phyloP scores from a whole-genome alignment of 2,888 invertebrate species.

The Drosophila infuscata region DNA sequence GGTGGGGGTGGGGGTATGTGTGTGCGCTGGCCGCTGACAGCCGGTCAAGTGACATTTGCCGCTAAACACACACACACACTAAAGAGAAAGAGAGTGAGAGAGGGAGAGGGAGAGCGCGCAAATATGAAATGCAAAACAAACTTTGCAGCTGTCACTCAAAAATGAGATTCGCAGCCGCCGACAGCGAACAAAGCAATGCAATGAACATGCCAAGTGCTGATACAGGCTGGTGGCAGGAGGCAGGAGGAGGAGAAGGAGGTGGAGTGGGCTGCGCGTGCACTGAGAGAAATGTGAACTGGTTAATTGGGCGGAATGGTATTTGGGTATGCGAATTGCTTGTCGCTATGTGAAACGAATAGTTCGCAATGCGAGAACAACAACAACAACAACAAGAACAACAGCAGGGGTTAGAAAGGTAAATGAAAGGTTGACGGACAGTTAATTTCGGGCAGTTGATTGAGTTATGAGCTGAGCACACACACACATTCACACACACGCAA shows the following conservation, averaged over 20 bases:
- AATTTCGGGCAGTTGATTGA: slow-evolving; percentile 69
- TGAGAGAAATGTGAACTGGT: slow-evolving; percentile 71
- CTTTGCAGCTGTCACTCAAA: slow-evolving; percentile 81
- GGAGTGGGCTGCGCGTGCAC: slow-evolving; percentile 44
- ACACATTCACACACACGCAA: slow-evolving; percentile 1
- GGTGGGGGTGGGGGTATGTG: background rate
- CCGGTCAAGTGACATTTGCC: slow-evolving; percentile 79
- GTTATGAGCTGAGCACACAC: slow-evolving; percentile 52
- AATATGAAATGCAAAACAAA: slow-evolving; percentile 81
- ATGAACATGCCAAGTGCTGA: slow-evolving; percentile 42
- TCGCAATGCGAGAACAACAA: slow-evolving; percentile 14
- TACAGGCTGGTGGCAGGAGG: background rate
- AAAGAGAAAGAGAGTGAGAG: background rate
- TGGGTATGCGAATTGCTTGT: slow-evolving; percentile 46
- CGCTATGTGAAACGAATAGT: slow-evolving; percentile 49
- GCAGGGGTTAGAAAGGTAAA: slow-evolving; percentile 60
- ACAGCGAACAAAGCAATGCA: slow-evolving; percentile 63
- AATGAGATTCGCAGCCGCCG: slow-evolving; percentile 68
- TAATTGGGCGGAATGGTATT: slow-evolving; percentile 75
- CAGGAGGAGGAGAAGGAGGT: no score
- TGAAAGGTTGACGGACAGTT: slow-evolving; percentile 76
- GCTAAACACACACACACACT: slow-evolving; percentile 40
- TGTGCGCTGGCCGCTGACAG: slow-evolving; percentile 44
- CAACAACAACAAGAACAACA: slow-evolving; percentile 27
- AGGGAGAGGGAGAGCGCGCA: slow-evolving; percentile 48